These are phyloP conservation scores for Lumbricus terrestris DNA, from an alignment of 2,888 invertebrate genomes.

Conservation along the genomic window DNA sequence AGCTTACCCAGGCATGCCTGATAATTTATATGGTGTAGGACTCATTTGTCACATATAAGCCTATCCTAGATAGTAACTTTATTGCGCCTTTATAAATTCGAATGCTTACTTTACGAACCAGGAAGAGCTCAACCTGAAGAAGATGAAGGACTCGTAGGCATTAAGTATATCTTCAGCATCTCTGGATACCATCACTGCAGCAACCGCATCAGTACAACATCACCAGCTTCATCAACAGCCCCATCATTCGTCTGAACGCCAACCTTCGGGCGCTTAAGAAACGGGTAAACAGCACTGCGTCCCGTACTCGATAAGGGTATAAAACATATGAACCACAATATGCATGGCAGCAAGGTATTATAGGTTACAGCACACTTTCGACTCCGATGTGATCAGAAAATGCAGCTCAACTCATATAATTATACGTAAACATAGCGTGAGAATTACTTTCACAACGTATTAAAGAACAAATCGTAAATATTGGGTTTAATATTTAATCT, in stretches of 20 bases:
- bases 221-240: background rate
- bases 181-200: background rate
- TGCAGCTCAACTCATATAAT: too few relatives aligned
- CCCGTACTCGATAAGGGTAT: background rate
- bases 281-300: background rate
- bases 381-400: too few relatives aligned
- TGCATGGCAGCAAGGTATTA: too few relatives aligned
- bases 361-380: too few relatives aligned
- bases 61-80: background rate
- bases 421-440: too few relatives aligned
- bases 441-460: too few relatives aligned
- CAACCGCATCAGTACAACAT: background rate
- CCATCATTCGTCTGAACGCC: background rate
- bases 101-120: background rate
- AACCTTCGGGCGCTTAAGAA: background rate
- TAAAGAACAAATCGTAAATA: too few relatives aligned
- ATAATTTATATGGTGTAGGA: background rate
- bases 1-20: background rate
- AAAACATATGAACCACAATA: too few relatives aligned
- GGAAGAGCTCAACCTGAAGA: background rate
- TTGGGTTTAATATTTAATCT: too few relatives aligned
- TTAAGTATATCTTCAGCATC: background rate
- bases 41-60: background rate
- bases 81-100: background rate
- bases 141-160: background rate